These are phyloP conservation scores for Oreochromis aureus DNA, from an alignment of 2,113 vertebrate genomes.

Conservation along the genomic window DNA sequence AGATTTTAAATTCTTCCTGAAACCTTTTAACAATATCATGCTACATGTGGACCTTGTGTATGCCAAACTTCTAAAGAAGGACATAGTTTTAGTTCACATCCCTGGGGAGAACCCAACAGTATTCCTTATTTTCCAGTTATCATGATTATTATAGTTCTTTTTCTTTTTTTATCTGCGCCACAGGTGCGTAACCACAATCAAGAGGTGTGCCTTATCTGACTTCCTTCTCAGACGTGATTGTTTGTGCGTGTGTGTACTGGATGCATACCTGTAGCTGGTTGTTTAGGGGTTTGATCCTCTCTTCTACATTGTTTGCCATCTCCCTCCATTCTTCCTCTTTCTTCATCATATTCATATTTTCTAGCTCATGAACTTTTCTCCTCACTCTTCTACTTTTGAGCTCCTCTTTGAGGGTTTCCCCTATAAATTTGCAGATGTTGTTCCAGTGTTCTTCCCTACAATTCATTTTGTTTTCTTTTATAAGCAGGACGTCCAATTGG, in stretches of 20 bases:
- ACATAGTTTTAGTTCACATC: background rate
- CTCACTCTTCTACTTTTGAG: background rate
- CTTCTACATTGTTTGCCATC: background rate
- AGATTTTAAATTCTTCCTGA: background rate
- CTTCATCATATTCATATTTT: background rate
- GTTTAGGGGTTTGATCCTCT: background rate
- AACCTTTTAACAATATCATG: background rate
- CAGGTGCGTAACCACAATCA: background rate
- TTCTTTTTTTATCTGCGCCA: background rate
- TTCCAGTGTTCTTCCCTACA: background rate
- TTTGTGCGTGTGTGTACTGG: background rate
- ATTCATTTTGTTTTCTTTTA: background rate
- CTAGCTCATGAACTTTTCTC: background rate
- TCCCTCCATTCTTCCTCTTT: background rate
- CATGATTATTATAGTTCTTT: background rate
- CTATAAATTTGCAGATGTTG: background rate
- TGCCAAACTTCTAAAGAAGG: background rate
- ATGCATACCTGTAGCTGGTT: background rate
- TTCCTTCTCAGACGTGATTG: fast-evolving
- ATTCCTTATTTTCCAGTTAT: background rate
- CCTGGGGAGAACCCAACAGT: background rate
- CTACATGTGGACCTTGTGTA: background rate
- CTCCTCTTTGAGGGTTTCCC: background rate
- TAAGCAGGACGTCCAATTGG: background rate
- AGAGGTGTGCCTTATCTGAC: background rate